Evolutionary conservation across 2,113 vertebrate species (phyloP).

Genomic region (Brachirus orientalis): DNA sequence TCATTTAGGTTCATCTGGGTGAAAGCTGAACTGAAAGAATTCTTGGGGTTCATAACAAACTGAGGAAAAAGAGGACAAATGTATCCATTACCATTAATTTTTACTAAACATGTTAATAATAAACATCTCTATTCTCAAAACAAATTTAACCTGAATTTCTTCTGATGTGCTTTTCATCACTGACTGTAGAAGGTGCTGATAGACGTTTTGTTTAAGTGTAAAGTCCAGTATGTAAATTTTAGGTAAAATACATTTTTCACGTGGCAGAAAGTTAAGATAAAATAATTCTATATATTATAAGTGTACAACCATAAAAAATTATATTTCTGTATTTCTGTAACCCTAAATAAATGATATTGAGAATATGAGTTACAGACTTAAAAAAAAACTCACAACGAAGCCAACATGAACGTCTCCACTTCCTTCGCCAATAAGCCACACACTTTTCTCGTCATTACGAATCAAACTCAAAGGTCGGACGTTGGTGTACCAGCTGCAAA

Average conservation of each 20-base stretch:
- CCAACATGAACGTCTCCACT: background rate
- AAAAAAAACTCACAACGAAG: constrained; percentile 68
- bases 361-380: background rate
- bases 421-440: constrained; percentile 66
- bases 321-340: no score
- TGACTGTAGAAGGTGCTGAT: background rate
- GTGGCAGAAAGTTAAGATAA: no score
- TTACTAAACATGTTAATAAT: no score
- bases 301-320: no score
- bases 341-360: background rate
- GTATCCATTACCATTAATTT: no score
- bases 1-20: fast-evolving
- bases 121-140: no score
- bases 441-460: constrained; percentile 63
- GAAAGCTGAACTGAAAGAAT: fast-evolving
- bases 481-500: background rate
- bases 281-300: no score
- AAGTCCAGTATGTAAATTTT: no score
- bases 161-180: background rate
- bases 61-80: constrained; percentile 17
- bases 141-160: no score
- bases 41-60: constrained; percentile 48
- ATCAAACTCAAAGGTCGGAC: constrained; percentile 1
- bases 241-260: no score
- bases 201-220: no score